Evolutionary conservation across 2,888 invertebrate species (phyloP).

Genomic region (Pachliopta kotzebuea): DNA sequence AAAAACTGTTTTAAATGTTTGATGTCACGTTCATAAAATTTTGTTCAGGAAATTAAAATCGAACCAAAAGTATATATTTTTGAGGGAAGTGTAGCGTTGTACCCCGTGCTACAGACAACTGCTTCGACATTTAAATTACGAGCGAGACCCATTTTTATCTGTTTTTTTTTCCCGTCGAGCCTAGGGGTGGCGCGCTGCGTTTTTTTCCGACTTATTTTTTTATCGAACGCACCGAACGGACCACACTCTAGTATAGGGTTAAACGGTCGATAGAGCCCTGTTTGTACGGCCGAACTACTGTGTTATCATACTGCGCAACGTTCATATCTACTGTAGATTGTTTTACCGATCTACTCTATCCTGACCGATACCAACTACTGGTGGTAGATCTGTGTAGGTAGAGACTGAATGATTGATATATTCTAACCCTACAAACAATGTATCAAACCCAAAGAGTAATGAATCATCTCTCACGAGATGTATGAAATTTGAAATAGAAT

Average conservation of each 20-base stretch:
- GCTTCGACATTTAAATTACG: slow-evolving; percentile 77
- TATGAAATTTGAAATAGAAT: no score
- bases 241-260: slow-evolving; percentile 61
- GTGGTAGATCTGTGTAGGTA: no score
- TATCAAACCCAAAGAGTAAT: no score
- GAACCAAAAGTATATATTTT: slow-evolving; percentile 35
- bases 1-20: no score
- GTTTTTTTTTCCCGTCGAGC: slow-evolving; percentile 67
- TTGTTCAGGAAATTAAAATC: slow-evolving; percentile 18
- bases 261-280: slow-evolving; percentile 59
- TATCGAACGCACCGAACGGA: slow-evolving; percentile 50
- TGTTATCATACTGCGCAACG: slow-evolving; percentile 24
- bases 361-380: background rate
- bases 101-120: slow-evolving; percentile 66
- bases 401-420: no score
- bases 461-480: no score
- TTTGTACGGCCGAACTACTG: slow-evolving; percentile 36
- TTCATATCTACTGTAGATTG: slow-evolving; percentile 5
- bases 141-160: slow-evolving; percentile 68
- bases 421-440: no score
- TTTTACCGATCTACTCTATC: background rate
- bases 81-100: slow-evolving; percentile 40
- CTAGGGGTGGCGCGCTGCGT: slow-evolving; percentile 66
- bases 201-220: slow-evolving; percentile 57
- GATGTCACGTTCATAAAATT: slow-evolving; percentile 9